Base-by-base conservation (phyloP, 2,888 invertebrate species). In the Neuroscelio doddi region DNA sequence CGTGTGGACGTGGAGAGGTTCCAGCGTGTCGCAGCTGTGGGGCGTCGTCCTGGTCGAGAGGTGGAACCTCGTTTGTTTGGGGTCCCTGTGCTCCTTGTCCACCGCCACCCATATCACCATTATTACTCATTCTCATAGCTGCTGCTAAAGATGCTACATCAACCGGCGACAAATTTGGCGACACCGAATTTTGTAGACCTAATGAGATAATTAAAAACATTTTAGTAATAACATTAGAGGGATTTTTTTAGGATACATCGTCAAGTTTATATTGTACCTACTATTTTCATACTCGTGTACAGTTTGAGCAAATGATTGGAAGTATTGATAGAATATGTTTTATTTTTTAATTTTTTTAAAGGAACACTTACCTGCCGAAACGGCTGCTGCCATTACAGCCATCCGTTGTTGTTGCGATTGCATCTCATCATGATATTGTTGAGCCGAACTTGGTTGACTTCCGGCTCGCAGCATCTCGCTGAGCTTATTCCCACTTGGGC, bases 351-450 rank as follows among this genome's bases (percentile, higher is more conserved):
- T n/a, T n/a, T n/a, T n/a, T n/a, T n/a, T n/a, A n/a, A n/a, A n/a
- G n/a, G n/a, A n/a, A n/a, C n/a, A n/a, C n/a, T 77, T 70, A 83
- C 82, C 84, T 64, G 82, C 82, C 59, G 82, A 82, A 53, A 84
- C 83, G 41, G 83, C 84, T 46, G 82, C 84, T 38, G 84, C 85
- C 83, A 84, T 84, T 3, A 82, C 84, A 45, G 82, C 84, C 83
- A 84, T 84, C 47, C 84, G 80, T 71, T 83, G 83, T 57, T 84
- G 84, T 90, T 55, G 93, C 90, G 84, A 92, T 89, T 62, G 92
- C 90, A 34, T 93, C 90, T 85, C 84, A 69, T 84, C 84, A 70
- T 84, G 82, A 71, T 84, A 84, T 61, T 84, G 84, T 55, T 84
- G 84, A 32, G 80, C 83, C 51, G 84, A 78, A 47, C 76, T 79